Percentiles rank a stretch among this genome's conserved stretches.
Conservation (phyloP, 2,113 vertebrate species). For the Limanda limanda region DNA sequence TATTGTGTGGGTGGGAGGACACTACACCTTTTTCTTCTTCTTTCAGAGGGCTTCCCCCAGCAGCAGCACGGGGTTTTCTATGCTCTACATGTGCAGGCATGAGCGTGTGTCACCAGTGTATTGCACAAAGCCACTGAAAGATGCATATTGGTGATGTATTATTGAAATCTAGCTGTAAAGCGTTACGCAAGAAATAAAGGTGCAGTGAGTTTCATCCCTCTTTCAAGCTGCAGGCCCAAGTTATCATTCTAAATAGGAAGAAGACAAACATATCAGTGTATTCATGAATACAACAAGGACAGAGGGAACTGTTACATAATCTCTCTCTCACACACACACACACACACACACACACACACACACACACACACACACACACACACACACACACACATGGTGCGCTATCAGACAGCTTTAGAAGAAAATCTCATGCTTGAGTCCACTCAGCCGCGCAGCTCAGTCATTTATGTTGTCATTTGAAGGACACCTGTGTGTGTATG, state of each 20-base stretch:
- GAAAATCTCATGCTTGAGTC: constrained; percentile 34
- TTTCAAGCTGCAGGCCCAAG: constrained; percentile 35
- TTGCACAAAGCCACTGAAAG: constrained; percentile 53
- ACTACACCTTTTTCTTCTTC: background rate
- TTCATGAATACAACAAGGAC: constrained; percentile 40
- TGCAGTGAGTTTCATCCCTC: background rate
- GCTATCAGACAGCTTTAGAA: constrained; percentile 25
- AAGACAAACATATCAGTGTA: constrained; percentile 40
- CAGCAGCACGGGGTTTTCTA: constrained; percentile 14
- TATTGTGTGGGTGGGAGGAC: constrained; percentile 39
- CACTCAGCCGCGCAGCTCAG: constrained; percentile 2
- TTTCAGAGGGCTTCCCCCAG: constrained; percentile 51
- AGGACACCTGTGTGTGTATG: constrained; percentile 12
- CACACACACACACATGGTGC: constrained; percentile 15
- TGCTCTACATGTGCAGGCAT: background rate
- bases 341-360: constrained; percentile 25
- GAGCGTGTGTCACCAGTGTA: constrained; percentile 13
- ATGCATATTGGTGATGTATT: constrained; percentile 53
- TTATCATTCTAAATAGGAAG: constrained; percentile 54
- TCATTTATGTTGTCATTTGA: constrained; percentile 35
- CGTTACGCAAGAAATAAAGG: constrained; percentile 1
- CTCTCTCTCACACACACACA: constrained; percentile 9
- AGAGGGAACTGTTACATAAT: constrained; percentile 63
- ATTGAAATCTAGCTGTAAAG: constrained; percentile 52
- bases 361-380: constrained; percentile 25